Evolutionary conservation across 2,888 invertebrate species (phyloP).

Genomic region (Imbricaverruca yamaguchii): DNA sequence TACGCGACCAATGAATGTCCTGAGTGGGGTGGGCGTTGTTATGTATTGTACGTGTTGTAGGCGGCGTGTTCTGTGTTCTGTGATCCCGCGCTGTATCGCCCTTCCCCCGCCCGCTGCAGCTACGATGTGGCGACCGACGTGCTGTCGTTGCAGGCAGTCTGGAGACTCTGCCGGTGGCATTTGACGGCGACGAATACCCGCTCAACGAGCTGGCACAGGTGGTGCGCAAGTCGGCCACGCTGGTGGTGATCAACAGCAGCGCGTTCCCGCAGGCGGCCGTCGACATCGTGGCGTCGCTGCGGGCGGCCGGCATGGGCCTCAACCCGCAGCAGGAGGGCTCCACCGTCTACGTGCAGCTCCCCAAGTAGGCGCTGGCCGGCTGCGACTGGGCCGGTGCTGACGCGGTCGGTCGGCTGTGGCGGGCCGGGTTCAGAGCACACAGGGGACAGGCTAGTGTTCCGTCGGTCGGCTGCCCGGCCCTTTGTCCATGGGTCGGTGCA

Average conservation of each 20-base stretch:
- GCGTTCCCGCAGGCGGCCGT: slow-evolving; percentile 80
- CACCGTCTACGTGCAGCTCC: slow-evolving; percentile 75
- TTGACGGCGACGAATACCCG: slow-evolving; percentile 71
- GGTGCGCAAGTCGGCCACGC: slow-evolving; percentile 75
- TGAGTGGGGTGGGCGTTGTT: no score
- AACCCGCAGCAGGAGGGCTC: slow-evolving; percentile 94
- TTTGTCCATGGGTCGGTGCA: no score
- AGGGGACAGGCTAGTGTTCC: no score
- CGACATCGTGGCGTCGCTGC: slow-evolving; percentile 60
- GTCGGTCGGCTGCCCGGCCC: no score
- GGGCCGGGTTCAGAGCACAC: no score
- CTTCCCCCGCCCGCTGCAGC: no score
- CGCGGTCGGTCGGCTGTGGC: no score
- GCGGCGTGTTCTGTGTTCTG: no score
- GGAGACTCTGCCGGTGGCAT: slow-evolving; percentile 63
- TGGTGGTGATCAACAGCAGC: slow-evolving; percentile 72
- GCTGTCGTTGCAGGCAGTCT: slow-evolving; percentile 42
- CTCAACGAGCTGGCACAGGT: slow-evolving; percentile 84
- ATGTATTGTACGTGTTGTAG: no score
- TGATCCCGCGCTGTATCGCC: no score
- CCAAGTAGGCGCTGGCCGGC: slow-evolving; percentile 55
- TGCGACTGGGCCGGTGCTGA: no score
- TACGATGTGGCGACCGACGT: neutral
- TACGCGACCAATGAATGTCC: no score
- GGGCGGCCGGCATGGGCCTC: slow-evolving; percentile 75